These are phyloP conservation scores for Syrphus vitripennis DNA, from an alignment of 2,888 invertebrate genomes.

Conservation along the genomic window DNA sequence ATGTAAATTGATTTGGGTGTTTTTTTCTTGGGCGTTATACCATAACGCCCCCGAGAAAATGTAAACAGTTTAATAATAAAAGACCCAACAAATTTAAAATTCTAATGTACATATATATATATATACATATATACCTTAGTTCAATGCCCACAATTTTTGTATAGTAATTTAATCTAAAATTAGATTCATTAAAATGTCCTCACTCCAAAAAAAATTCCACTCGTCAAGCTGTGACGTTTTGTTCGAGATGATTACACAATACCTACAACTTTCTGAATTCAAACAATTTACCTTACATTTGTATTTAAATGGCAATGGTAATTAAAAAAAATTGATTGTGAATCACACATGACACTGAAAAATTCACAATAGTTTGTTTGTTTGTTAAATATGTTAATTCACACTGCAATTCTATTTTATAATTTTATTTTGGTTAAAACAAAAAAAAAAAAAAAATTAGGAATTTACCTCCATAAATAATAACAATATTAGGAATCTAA, in stretches of 20 bases:
- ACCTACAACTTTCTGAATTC: not conserved
- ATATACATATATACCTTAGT: too few relatives aligned
- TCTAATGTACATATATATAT: too few relatives aligned
- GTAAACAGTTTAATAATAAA: too few relatives aligned
- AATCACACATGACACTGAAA: not conserved
- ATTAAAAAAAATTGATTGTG: not conserved
- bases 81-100: too few relatives aligned
- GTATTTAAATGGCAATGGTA: not conserved
- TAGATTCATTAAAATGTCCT: too few relatives aligned
- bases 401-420: not conserved
- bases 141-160: too few relatives aligned
- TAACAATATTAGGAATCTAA: not conserved
- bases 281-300: not conserved
- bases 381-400: not conserved
- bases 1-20: too few relatives aligned
- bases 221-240: not conserved
- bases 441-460: too few relatives aligned
- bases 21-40: too few relatives aligned
- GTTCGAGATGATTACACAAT: not conserved
- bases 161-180: too few relatives aligned
- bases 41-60: too few relatives aligned
- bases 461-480: not conserved
- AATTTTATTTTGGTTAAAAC: not conserved
- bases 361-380: not conserved
- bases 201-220: not conserved